These are phyloP conservation scores for Phyllostomus discolor DNA, from an alignment of 2,113 vertebrate species.

Conservation along the genomic window DNA sequence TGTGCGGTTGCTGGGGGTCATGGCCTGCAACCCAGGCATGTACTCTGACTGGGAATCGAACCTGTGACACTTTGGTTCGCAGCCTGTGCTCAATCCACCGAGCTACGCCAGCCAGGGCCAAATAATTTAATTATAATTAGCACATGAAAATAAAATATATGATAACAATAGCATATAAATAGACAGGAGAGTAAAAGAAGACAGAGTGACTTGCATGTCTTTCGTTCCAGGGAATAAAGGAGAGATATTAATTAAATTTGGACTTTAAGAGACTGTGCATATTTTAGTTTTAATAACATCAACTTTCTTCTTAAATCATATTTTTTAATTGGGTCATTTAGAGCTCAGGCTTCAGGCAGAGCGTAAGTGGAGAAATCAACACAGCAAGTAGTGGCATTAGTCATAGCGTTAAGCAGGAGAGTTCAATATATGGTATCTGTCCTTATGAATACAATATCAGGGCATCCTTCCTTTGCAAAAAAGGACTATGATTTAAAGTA, in stretches of 20 bases:
- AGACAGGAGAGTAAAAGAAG: not conserved
- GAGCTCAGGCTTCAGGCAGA: not conserved
- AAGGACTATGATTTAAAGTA: not conserved
- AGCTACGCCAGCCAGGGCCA: too few relatives aligned
- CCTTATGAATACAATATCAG: not conserved
- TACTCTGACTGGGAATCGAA: too few relatives aligned
- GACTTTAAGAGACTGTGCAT: not conserved
- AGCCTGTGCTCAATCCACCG: too few relatives aligned
- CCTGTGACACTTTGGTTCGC: too few relatives aligned
- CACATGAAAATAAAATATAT: not conserved
- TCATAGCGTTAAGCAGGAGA: not conserved
- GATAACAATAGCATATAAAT: not conserved
- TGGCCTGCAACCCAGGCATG: too few relatives aligned
- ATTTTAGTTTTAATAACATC: not conserved
- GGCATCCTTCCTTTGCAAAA: not conserved
- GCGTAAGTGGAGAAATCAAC: not conserved
- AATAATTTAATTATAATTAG: not conserved
- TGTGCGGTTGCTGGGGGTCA: too few relatives aligned
- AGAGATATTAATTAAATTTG: not conserved
- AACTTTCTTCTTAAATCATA: not conserved
- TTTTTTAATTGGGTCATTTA: not conserved
- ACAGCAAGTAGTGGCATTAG: not conserved
- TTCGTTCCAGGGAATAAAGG: not conserved
- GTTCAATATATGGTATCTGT: not conserved
- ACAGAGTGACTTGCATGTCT: not conserved